Conservation (phyloP, 1,140 invertebrate species). For the Dolichoris vasculosae region DNA sequence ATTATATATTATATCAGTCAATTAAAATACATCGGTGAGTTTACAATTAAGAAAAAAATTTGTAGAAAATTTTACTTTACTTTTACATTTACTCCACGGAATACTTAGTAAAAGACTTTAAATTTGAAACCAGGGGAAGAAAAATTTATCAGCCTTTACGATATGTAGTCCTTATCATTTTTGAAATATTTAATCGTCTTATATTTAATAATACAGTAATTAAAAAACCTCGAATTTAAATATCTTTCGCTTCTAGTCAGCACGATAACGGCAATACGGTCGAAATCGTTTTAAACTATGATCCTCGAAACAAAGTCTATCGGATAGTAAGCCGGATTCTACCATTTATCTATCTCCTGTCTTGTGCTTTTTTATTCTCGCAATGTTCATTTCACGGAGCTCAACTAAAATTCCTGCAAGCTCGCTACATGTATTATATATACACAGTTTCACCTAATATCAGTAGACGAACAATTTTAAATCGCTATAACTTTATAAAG, state of each 20-base stretch:
- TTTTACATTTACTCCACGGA: too few species aligned
- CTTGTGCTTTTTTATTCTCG: neutral
- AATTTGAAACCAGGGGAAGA: too few species aligned
- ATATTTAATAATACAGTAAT: neutral
- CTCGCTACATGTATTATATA: neutral
- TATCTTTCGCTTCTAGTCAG: neutral
- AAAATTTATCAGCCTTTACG: neutral
- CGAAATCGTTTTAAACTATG: slow-evolving; percentile 2
- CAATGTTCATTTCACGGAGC: slow-evolving; percentile 4
- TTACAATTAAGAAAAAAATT: too few species aligned
- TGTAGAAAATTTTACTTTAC: too few species aligned
- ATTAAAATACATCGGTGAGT: too few species aligned
- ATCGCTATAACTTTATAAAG: neutral
- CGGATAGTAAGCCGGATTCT: slow-evolving; percentile 10
- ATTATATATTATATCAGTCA: too few species aligned
- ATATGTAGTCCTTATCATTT: neutral
- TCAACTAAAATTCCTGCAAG: slow-evolving; percentile 18
- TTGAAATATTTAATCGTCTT: neutral
- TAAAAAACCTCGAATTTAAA: neutral
- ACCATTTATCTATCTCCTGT: slow-evolving; percentile 12
- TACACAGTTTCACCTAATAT: neutral
- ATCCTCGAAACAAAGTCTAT: slow-evolving; percentile 17
- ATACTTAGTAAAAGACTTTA: too few species aligned
- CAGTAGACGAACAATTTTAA: neutral
- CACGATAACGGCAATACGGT: neutral